Evolutionary conservation across 1,140 invertebrate species (phyloP).

Genomic region (Zaprionus nigranus): DNA sequence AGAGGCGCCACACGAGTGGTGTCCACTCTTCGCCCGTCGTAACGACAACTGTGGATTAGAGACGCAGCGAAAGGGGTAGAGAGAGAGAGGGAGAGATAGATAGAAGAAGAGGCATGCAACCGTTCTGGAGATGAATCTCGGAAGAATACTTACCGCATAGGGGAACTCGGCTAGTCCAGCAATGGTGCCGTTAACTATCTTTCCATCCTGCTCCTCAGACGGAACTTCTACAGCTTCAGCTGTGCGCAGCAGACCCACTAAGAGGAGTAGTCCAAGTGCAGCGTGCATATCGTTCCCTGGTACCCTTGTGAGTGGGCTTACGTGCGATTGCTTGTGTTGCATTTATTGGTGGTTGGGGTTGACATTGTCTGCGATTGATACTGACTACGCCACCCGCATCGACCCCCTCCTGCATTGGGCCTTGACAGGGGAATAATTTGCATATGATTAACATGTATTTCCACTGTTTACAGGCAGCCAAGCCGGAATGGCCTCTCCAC

Average conservation of each 20-base stretch:
- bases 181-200: conserved; percentile 71
- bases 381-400: conserved; percentile 1
- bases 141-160: conserved; percentile 53
- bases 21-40: conserved; percentile 60
- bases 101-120: neutral
- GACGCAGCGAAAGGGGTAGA: no score
- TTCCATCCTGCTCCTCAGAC: conserved; percentile 39
- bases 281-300: conserved; percentile 15
- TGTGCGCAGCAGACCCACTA: neutral
- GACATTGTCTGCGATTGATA: neutral
- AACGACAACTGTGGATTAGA: conserved; percentile 56
- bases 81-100: no score
- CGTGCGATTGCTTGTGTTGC: neutral
- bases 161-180: conserved; percentile 69
- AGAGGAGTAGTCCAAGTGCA: conserved; percentile 19
- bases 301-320: neutral
- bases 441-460: conserved; percentile 18
- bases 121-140: neutral
- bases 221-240: neutral
- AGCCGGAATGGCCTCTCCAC: conserved; percentile 43
- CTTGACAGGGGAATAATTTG: conserved; percentile 18
- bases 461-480: conserved; percentile 7
- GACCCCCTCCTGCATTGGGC: neutral
- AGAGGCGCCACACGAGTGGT: conserved; percentile 77
- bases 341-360: conserved; percentile 25